Conservation (phyloP, 2,113 vertebrate genomes). For the Canis aureus region DNA sequence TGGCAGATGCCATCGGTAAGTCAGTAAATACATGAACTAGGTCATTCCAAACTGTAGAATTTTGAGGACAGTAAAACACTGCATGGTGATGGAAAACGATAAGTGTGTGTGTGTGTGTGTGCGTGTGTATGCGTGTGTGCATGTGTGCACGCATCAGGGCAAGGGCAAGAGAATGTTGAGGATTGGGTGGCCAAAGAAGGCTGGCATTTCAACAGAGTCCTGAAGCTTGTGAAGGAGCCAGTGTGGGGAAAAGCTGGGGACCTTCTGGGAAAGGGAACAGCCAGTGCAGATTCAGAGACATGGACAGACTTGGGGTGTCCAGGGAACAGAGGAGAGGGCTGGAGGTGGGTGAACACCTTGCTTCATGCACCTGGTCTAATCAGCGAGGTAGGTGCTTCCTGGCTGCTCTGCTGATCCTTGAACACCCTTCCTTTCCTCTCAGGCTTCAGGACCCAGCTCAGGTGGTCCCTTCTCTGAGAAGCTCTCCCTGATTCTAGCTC, state of each 20-base stretch:
- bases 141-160: neutral
- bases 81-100: neutral
- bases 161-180: neutral
- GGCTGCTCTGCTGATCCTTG: accelerated
- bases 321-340: neutral
- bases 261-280: neutral
- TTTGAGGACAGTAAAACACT: neutral
- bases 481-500: neutral
- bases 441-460: neutral
- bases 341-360: neutral
- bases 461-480: neutral
- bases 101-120: neutral
- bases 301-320: neutral
- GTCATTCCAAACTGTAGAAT: neutral
- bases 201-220: neutral
- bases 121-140: neutral
- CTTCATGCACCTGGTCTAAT: accelerated
- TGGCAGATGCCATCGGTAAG: neutral
- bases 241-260: neutral
- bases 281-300: neutral
- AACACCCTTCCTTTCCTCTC: neutral
- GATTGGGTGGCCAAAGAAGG: neutral
- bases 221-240: neutral
- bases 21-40: neutral
- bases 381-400: neutral